phyloP scores from a whole-genome alignment of 2,888 invertebrate genomes.

The Nysson spinosus region DNA sequence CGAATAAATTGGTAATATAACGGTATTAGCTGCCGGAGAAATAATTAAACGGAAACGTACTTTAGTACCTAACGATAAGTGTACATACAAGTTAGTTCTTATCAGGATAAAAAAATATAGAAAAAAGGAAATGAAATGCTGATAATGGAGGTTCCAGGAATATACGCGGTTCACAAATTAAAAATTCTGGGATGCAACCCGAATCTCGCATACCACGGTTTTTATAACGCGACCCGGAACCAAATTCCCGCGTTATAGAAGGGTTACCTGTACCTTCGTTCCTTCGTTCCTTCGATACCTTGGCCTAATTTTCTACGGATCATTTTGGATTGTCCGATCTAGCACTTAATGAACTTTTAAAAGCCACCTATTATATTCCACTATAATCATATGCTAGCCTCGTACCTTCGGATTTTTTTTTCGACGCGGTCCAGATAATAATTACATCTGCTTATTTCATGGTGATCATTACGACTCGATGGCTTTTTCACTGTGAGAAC shows the following conservation, averaged over 20 bases:
- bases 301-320: constrained; percentile 34
- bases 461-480: constrained; percentile 30
- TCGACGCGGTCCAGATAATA: constrained; percentile 24
- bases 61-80: too few relatives aligned
- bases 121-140: too few relatives aligned
- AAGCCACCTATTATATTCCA: constrained; percentile 40
- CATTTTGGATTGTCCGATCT: constrained; percentile 22
- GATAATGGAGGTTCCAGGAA: too few relatives aligned
- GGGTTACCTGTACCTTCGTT: background rate
- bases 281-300: background rate
- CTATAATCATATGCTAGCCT: constrained; percentile 34
- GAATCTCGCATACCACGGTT: too few relatives aligned
- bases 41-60: too few relatives aligned
- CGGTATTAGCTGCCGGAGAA: too few relatives aligned
- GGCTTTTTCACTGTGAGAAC: constrained; percentile 16
- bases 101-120: too few relatives aligned
- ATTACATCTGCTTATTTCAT: constrained; percentile 32
- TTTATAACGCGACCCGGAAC: too few relatives aligned
- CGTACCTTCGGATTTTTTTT: constrained; percentile 33
- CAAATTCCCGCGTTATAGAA: background rate
- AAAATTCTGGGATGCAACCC: too few relatives aligned
- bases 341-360: constrained; percentile 40
- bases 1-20: too few relatives aligned
- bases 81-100: too few relatives aligned
- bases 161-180: too few relatives aligned